Evolutionary conservation across 2,797 vertebrate genomes (phyloP).

Genomic region (Amblyraja radiata): DNA sequence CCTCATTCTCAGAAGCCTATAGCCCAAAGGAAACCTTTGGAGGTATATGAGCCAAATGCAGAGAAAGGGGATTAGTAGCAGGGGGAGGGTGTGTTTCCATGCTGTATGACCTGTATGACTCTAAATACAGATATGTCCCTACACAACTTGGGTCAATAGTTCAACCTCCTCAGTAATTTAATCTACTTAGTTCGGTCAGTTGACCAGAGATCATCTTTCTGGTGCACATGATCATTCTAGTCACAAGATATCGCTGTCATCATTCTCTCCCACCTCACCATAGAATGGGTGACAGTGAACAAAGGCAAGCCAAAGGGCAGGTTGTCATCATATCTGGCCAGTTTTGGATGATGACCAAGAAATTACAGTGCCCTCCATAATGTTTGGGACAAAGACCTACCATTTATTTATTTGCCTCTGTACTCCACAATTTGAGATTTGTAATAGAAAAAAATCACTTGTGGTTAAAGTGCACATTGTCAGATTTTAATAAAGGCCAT

Average conservation of each 20-base stretch:
- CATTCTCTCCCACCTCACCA: background rate
- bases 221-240: background rate
- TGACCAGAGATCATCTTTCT: background rate
- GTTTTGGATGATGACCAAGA: background rate
- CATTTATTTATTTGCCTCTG: too few species aligned
- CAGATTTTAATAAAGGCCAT: too few species aligned
- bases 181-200: background rate
- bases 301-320: background rate
- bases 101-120: too few species aligned
- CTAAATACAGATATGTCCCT: background rate
- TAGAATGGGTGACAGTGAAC: background rate
- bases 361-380: background rate
- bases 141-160: too few species aligned
- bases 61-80: too few species aligned
- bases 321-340: background rate
- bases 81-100: too few species aligned
- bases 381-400: too few species aligned
- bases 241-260: background rate
- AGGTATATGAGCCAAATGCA: too few species aligned
- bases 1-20: rapidly evolving
- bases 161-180: background rate
- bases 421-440: too few species aligned
- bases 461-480: too few species aligned
- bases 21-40: background rate
- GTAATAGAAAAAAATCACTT: too few species aligned